Evolutionary conservation across 2,888 invertebrate genomes (phyloP).

Genomic region (Sesamia inferens): DNA sequence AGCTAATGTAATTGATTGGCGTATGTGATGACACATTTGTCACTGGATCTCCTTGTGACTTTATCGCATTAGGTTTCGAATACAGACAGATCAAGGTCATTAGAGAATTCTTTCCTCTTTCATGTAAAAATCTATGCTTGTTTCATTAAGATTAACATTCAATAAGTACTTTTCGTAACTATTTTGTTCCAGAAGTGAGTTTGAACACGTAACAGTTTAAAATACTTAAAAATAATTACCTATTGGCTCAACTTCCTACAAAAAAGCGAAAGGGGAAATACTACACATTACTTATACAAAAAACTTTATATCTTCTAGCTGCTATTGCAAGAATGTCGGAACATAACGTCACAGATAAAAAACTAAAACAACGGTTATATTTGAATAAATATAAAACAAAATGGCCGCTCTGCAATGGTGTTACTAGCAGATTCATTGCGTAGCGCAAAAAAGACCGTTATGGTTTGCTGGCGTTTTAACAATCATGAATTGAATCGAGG

Average conservation of each 20-base stretch:
- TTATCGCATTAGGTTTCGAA: neutral
- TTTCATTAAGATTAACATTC: no score
- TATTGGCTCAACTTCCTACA: neutral
- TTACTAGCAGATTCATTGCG: constrained; percentile 47
- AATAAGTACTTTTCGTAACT: neutral
- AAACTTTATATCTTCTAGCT: neutral
- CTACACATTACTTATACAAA: neutral
- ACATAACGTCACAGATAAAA: constrained; percentile 26
- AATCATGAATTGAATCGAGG: constrained; percentile 63
- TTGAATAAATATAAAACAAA: constrained; percentile 46
- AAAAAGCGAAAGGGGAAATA: constrained; percentile 20
- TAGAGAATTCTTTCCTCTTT: constrained; percentile 3
- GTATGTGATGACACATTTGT: constrained; percentile 38
- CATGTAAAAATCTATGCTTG: neutral
- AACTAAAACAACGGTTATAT: constrained; percentile 44
- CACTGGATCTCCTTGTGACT: constrained; percentile 4
- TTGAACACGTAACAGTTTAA: neutral
- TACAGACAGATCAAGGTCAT: constrained; percentile 4
- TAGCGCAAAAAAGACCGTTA: constrained; percentile 66
- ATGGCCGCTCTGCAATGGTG: constrained; percentile 27
- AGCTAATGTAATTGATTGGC: constrained; percentile 28
- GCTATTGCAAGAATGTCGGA: constrained; percentile 7
- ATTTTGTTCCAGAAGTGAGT: neutral
- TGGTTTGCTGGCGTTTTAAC: constrained; percentile 59
- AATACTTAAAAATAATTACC: neutral